A percentile compares a stretch with the other conserved stretches of the same genome.
Evolutionary conservation across 1,140 invertebrate species (phyloP).

Genomic region (Achatina immaculata): DNA sequence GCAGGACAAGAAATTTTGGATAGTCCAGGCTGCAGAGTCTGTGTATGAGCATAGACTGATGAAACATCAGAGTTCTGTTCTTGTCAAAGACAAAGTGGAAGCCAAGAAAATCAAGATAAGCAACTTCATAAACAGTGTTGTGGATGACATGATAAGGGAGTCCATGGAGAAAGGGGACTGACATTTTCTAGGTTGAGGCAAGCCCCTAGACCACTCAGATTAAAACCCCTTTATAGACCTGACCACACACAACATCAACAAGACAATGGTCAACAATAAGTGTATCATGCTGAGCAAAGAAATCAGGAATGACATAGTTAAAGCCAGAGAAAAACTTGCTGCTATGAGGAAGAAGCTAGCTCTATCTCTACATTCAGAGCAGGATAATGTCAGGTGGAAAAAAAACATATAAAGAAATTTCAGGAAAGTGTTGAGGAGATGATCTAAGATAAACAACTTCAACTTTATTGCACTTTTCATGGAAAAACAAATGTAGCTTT

Average conservation of each 20-base stretch:
- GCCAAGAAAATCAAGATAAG: conserved; percentile 78
- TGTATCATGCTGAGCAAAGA: conserved; percentile 87
- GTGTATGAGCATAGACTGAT: conserved; percentile 82
- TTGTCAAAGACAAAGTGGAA: conserved; percentile 77
- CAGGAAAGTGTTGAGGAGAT: conserved; percentile 73
- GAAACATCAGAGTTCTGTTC: conserved; percentile 77
- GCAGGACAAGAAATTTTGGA: conserved; percentile 80
- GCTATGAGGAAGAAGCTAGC: conserved; percentile 75
- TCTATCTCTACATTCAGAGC: conserved; percentile 74
- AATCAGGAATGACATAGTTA: conserved; percentile 75
- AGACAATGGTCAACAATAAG: conserved; percentile 89
- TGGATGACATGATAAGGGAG: conserved; percentile 91
- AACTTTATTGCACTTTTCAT: conserved; percentile 87
- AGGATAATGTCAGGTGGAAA: conserved; percentile 76
- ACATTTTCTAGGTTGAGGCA: conserved; percentile 83
- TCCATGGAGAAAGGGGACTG: conserved; percentile 89
- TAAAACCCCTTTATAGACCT: conserved; percentile 89
- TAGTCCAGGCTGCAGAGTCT: conserved; percentile 81
- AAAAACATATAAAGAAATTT: conserved; percentile 73
- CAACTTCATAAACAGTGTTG: conserved; percentile 87
- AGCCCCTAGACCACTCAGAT: conserved; percentile 79
- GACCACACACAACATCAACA: conserved; percentile 89
- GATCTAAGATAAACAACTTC: conserved; percentile 83
- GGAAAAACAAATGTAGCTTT: too few relatives aligned
- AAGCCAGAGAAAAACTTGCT: conserved; percentile 73